phyloP scores from a whole-genome alignment of 2,888 invertebrate species.

The Drosophila mimetica region DNA sequence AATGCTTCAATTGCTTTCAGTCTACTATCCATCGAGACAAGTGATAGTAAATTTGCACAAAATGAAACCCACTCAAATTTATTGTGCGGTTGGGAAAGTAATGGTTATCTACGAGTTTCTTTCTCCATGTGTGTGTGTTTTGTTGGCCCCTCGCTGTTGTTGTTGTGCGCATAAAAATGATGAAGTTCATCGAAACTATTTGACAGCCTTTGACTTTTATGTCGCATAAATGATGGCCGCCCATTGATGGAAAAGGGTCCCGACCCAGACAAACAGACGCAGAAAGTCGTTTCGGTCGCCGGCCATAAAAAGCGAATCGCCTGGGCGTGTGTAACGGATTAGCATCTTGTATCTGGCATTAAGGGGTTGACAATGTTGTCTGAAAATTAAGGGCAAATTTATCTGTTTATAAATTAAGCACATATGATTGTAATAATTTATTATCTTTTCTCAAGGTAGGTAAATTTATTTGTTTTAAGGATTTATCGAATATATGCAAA shows the following conservation, averaged over 20 bases:
- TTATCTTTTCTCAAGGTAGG: too few relatives aligned
- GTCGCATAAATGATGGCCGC: constrained; percentile 41
- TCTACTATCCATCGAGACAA: constrained; percentile 63
- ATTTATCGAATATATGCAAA: too few relatives aligned
- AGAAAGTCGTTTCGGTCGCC: constrained; percentile 35
- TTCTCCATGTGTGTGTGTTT: too few relatives aligned
- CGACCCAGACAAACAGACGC: constrained; percentile 27
- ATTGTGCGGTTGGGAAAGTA: constrained; percentile 63
- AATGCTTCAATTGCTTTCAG: constrained; percentile 59
- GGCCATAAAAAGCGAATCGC: constrained; percentile 33
- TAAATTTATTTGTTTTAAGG: too few relatives aligned
- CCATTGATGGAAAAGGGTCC: constrained; percentile 37
- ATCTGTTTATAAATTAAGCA: constrained; percentile 5
- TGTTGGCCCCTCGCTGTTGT: constrained; percentile 11
- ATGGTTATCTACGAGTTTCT: constrained; percentile 28
- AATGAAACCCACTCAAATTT: constrained; percentile 66
- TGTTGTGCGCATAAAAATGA: constrained; percentile 60
- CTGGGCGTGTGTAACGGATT: constrained; percentile 40
- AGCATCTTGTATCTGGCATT: constrained; percentile 38
- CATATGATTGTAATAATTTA: too few relatives aligned
- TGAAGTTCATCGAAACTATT: constrained; percentile 74
- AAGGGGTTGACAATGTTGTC: constrained; percentile 26
- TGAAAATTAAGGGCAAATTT: constrained; percentile 10
- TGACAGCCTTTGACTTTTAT: constrained; percentile 56
- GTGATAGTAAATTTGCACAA: constrained; percentile 67